A percentile compares a stretch with the other conserved stretches of the same genome.
Evolutionary conservation across 2,888 invertebrate species (phyloP).

Genomic region (Hipparchia semele): DNA sequence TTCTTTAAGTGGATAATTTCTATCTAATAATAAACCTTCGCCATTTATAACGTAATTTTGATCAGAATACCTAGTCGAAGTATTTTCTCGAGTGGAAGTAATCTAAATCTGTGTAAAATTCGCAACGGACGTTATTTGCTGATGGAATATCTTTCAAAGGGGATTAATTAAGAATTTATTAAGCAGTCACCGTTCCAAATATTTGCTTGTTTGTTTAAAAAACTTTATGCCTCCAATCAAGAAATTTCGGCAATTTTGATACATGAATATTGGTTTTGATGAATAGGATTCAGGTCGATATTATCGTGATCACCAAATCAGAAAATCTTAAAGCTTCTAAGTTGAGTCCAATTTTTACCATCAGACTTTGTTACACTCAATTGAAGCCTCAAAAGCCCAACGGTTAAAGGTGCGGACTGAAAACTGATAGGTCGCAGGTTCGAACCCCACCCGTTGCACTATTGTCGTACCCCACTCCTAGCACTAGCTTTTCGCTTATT

Average conservation of each 20-base stretch:
- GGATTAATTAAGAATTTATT: conserved; percentile 39
- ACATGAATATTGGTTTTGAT: not conserved
- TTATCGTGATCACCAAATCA: too few species aligned
- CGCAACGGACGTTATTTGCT: conserved; percentile 37
- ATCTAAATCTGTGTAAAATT: conserved; percentile 38
- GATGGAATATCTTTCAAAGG: conserved; percentile 33
- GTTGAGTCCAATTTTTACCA: too few species aligned
- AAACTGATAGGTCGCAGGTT: too few species aligned
- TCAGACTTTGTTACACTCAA: too few species aligned
- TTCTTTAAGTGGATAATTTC: conserved; percentile 11
- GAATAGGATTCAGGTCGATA: too few species aligned
- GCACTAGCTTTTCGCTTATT: too few species aligned
- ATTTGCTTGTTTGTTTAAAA: conserved; percentile 27
- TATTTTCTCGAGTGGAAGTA: conserved; percentile 40
- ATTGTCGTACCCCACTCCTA: too few species aligned
- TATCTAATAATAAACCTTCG: conserved; percentile 26
- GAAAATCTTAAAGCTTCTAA: too few species aligned
- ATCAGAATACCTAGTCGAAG: conserved; percentile 35
- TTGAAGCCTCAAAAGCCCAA: too few species aligned
- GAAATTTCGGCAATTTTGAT: conserved; percentile 9
- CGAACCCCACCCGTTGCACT: too few species aligned
- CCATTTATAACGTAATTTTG: conserved; percentile 34
- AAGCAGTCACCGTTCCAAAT: conserved; percentile 26
- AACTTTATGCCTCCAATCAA: conserved; percentile 14
- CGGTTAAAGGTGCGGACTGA: too few species aligned